phyloP scores from a whole-genome alignment of 1,140 invertebrate genomes.

The Holcopasites calliopsidis region DNA sequence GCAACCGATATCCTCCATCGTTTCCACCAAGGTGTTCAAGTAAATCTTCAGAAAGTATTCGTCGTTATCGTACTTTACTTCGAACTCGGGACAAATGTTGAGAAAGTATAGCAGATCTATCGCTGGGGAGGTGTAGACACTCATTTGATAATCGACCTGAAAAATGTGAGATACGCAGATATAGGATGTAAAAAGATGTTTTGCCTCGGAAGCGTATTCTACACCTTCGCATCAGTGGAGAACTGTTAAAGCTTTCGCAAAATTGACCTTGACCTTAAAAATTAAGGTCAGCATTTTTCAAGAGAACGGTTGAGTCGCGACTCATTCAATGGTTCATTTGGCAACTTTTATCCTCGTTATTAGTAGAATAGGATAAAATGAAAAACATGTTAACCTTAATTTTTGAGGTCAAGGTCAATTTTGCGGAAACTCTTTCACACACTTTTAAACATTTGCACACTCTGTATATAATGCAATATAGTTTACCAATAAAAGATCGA shows the following conservation, averaged over 20 bases:
- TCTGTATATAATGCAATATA: neutral
- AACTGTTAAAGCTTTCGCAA: neutral
- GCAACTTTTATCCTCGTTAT: too few species aligned
- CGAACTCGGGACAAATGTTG: constrained; percentile 67
- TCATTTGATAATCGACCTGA: constrained; percentile 74
- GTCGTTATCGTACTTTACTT: constrained; percentile 51
- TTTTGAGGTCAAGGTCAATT: too few species aligned
- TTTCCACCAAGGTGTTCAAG: constrained; percentile 31
- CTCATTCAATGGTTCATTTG: too few species aligned
- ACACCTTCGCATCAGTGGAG: neutral
- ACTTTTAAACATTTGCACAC: too few species aligned
- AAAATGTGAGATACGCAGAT: neutral
- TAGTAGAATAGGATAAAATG: too few species aligned
- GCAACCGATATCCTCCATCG: constrained; percentile 51
- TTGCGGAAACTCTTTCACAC: too few species aligned
- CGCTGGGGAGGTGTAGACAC: constrained; percentile 73
- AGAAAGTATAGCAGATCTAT: constrained; percentile 78
- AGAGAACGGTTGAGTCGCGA: too few species aligned
- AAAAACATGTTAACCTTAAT: too few species aligned
- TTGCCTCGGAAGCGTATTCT: too few species aligned
- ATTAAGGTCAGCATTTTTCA: too few species aligned
- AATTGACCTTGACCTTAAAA: too few species aligned
- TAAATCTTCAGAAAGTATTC: constrained; percentile 53
- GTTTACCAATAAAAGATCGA: constrained; percentile 55
- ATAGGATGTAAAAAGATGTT: too few species aligned